Evolutionary conservation across 2,797 vertebrate genomes (phyloP).

Genomic region (Podargus strigoides): DNA sequence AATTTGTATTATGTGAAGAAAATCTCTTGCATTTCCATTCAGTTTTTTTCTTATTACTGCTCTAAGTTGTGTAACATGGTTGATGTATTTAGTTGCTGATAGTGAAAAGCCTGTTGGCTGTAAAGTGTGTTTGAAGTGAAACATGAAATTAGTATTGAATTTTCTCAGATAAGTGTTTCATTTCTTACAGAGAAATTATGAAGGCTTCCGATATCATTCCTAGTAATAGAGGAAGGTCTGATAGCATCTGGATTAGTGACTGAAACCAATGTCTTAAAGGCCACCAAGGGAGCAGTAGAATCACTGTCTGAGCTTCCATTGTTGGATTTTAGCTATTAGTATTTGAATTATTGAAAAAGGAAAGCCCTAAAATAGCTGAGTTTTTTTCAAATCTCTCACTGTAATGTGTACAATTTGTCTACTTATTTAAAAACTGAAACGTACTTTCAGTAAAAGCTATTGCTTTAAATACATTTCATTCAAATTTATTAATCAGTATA

Average conservation of each 20-base stretch:
- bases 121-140: background rate
- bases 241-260: slow-evolving; percentile 32
- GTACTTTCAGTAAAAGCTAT: background rate
- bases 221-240: slow-evolving; percentile 11
- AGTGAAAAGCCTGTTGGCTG: background rate
- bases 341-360: slow-evolving; percentile 42
- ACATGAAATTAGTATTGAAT: background rate
- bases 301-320: background rate
- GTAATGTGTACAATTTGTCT: background rate
- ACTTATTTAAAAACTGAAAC: background rate
- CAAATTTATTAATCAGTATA: background rate
- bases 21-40: background rate
- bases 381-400: background rate
- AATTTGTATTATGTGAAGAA: background rate
- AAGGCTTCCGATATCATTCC: background rate
- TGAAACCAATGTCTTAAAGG: slow-evolving; percentile 39
- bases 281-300: slow-evolving; percentile 40
- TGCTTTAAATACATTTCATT: background rate
- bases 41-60: background rate
- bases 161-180: background rate
- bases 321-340: slow-evolving; percentile 37
- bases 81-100: background rate
- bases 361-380: background rate
- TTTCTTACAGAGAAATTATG: slow-evolving; percentile 23
- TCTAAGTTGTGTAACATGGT: background rate